Evolutionary conservation across 1,140 invertebrate genomes (phyloP), one percentile per base, ranked within the genome.

Genomic region (Diplogasteroides magnus): DNA sequence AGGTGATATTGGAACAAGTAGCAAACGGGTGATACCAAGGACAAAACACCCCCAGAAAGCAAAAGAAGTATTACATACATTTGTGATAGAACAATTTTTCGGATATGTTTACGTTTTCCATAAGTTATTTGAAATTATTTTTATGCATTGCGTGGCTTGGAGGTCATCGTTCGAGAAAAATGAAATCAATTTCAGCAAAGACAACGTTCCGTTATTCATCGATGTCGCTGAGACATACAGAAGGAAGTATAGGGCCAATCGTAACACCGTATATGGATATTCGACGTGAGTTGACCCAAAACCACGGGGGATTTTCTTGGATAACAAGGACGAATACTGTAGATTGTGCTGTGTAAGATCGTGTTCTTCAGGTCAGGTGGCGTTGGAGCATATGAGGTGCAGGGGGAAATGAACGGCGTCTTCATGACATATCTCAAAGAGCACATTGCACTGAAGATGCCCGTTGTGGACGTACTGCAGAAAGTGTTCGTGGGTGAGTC

Each of bases 391-490:
- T 82, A 82, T 58, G 80, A 82, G 69, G 79, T 82, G 19, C 66
- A 69, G 27, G 80, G 80, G 6, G 82, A 82, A 72, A 67, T 71
- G 31, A 82, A 82, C 67, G 80, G 80, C n/a, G 78, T 82, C 11
- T 82, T 82, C 63, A 82, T 82, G 80, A 82, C 79, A 56, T 83
- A 83, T 68, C 59, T 82, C 13, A 82, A 83, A 48, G 74, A 80
- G 26, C 76, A 83, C 19, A 76, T 82, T 26, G 31, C 57, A n/a
- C 37, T 71, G 57, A 48, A 75, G 26, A 37, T 72, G 14, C 74
- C 81, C 1, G 72, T 82, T 15, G 55, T 78, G 1, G 76, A 80
- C 29, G 78, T 83, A 74, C 64, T 82, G 0, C 75, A 82, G 61
- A 71, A 69, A 67, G 81, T 83, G 28, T 72, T 82, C 31, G 19